These are phyloP conservation scores for Argyrosomus japonicus DNA, from an alignment of 2,113 vertebrate genomes.

Conservation along the genomic window DNA sequence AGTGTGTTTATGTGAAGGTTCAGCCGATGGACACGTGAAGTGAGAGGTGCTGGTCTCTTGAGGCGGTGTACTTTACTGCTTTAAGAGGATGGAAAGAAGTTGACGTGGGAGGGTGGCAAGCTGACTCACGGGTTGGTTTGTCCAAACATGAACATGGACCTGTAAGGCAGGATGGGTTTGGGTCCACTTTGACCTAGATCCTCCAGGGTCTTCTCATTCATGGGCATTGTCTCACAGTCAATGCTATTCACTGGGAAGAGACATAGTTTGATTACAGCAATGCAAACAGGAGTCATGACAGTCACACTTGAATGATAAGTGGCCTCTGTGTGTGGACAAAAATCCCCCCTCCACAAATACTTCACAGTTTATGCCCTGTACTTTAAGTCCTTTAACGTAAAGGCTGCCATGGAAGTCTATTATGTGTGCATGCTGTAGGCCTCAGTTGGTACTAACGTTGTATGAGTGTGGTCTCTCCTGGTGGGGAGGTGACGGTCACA, in stretches of 20 bases:
- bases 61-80: neutral
- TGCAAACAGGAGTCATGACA: neutral
- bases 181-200: constrained; percentile 84
- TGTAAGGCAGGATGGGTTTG: constrained; percentile 93
- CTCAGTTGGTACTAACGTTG: constrained; percentile 86
- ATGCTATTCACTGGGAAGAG: constrained; percentile 88
- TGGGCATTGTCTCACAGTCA: constrained; percentile 88
- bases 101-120: no score
- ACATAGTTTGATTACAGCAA: constrained; percentile 14
- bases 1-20: neutral
- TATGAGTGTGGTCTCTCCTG: constrained; percentile 87
- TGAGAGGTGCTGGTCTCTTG: neutral
- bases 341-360: no score
- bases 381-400: neutral
- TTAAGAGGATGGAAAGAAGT: neutral
- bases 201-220: constrained; percentile 88
- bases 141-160: constrained; percentile 96
- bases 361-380: neutral
- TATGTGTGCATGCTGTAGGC: neutral
- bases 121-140: constrained; percentile 93
- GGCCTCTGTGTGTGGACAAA: no score
- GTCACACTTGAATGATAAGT: neutral
- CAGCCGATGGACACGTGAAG: neutral
- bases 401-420: neutral
- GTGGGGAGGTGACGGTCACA: constrained; percentile 87